Percentiles rank a stretch among this genome's conserved stretches.
Conservation (phyloP, 2,113 vertebrate species). For the Aplodontia rufa region DNA sequence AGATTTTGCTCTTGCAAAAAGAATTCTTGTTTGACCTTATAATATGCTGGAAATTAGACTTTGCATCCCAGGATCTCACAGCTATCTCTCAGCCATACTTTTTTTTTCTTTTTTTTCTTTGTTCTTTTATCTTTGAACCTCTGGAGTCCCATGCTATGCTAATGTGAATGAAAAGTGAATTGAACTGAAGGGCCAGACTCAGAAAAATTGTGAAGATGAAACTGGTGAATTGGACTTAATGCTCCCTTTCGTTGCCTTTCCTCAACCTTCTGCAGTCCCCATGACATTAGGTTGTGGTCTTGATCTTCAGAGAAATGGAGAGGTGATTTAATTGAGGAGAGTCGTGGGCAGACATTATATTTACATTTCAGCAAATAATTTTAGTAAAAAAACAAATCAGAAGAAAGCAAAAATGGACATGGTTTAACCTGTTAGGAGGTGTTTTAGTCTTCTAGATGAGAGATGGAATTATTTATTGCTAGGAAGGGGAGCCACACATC, state of each 20-base stretch:
- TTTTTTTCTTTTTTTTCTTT: constrained; percentile 93
- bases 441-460: not conserved
- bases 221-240: constrained; percentile 85
- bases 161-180: not conserved
- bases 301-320: not conserved
- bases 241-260: constrained; percentile 71
- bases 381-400: not conserved
- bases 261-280: not conserved
- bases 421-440: not conserved
- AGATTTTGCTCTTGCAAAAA: constrained; percentile 81
- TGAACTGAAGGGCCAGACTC: constrained; percentile 85
- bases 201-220: constrained; percentile 78
- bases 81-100: constrained; percentile 94
- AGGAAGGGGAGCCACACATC: not conserved
- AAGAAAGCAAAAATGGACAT: not conserved
- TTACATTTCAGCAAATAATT: constrained; percentile 1
- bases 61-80: constrained; percentile 82
- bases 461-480: not conserved
- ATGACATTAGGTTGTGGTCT: not conserved
- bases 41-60: constrained; percentile 87
- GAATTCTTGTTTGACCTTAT: constrained; percentile 83
- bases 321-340: not conserved
- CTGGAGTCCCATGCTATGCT: constrained; percentile 80
- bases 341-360: not conserved
- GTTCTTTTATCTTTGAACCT: too few relatives aligned